Conservation (phyloP, 2,888 invertebrate species). For the Nomada fabriciana region DNA sequence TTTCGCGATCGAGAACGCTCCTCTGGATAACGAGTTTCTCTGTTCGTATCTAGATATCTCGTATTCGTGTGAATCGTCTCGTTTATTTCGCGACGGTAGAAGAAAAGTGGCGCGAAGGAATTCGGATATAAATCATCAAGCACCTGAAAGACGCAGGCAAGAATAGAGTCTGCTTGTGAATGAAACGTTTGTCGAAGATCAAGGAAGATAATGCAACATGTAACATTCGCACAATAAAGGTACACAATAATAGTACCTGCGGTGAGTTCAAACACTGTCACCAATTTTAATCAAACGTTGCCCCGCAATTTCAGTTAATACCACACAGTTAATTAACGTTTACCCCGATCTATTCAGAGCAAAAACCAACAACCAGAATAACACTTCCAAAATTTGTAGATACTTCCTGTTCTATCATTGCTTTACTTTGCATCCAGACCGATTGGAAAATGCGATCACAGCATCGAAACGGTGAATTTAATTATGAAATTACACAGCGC, state of each 20-base stretch:
- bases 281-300: too few species aligned
- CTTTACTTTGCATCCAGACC: not conserved
- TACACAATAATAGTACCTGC: too few species aligned
- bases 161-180: not conserved
- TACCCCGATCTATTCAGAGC: too few species aligned
- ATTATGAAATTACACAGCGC: conserved; percentile 26
- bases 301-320: too few species aligned
- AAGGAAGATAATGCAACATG: not conserved
- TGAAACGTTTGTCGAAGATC: conserved; percentile 2
- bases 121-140: conserved; percentile 20
- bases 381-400: too few species aligned
- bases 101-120: conserved; percentile 16
- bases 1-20: not conserved
- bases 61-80: conserved; percentile 35
- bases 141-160: not conserved
- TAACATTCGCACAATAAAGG: too few species aligned
- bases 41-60: conserved; percentile 23
- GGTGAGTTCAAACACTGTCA: too few species aligned
- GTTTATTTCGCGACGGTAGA: conserved; percentile 30
- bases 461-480: conserved; percentile 20
- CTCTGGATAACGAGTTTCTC: conserved; percentile 39
- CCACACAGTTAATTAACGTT: too few species aligned
- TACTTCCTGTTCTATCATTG: too few species aligned
- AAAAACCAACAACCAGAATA: too few species aligned
- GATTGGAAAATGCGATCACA: not conserved